phyloP scores from a whole-genome alignment of 2,113 vertebrate species.

The Brachionichthys hirsutus region DNA sequence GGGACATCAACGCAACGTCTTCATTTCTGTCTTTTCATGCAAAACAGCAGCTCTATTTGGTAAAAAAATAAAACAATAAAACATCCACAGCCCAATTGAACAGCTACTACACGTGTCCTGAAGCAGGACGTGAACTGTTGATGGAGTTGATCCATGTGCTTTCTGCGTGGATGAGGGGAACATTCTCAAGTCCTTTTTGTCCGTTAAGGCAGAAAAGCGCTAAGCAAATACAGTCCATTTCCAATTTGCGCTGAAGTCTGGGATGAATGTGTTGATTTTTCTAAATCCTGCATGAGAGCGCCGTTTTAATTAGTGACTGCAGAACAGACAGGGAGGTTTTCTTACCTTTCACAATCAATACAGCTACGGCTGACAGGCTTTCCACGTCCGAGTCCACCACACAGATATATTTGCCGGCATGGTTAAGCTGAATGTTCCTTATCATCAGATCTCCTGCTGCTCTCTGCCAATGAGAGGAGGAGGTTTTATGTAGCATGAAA shows the following conservation, averaged over 20 bases:
- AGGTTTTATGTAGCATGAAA: constrained; percentile 65
- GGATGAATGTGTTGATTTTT: not conserved
- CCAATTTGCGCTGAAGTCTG: not conserved
- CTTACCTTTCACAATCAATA: constrained; percentile 90
- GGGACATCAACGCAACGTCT: constrained; percentile 7
- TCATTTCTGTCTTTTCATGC: constrained; percentile 5
- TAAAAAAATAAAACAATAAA: constrained; percentile 9
- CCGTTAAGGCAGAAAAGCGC: not conserved
- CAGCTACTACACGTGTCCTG: constrained; percentile 23
- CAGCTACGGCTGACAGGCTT: constrained; percentile 86
- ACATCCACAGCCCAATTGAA: constrained; percentile 22
- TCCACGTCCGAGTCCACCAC: constrained; percentile 90
- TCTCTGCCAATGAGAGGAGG: constrained; percentile 74
- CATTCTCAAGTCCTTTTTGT: not conserved
- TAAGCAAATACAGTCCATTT: not conserved
- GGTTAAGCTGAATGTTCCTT: constrained; percentile 90
- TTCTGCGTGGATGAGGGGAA: not conserved
- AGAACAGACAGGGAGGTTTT: constrained; percentile 35
- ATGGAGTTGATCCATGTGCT: not conserved
- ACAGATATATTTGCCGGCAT: constrained; percentile 89
- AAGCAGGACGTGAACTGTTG: constrained; percentile 10
- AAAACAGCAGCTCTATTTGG: constrained; percentile 10
- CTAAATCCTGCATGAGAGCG: not conserved
- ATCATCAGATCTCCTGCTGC: constrained; percentile 91
- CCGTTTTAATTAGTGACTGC: constrained; percentile 54